phyloP scores from a whole-genome alignment of 2,797 vertebrate species.

The Anguilla pacifica region DNA sequence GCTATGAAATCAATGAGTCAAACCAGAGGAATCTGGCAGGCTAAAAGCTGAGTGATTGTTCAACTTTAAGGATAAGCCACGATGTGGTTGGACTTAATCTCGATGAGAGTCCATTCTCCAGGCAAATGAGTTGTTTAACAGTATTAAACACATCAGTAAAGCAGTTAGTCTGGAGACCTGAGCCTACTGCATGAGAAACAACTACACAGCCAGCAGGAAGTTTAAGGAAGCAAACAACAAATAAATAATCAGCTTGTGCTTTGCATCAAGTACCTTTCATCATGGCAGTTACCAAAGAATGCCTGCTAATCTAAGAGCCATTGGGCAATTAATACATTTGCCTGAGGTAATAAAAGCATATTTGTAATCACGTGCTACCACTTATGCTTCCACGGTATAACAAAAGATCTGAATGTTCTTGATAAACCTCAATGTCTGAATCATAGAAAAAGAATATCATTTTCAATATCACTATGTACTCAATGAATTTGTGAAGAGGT shows the following conservation, averaged over 20 bases:
- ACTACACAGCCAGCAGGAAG: no score
- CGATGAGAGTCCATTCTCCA: neutral
- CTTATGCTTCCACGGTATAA: neutral
- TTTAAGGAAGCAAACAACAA: neutral
- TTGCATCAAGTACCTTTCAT: conserved; percentile 37
- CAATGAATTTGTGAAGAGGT: neutral
- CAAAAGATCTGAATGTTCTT: neutral
- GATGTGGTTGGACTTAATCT: neutral
- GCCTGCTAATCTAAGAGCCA: conserved; percentile 27
- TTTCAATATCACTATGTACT: neutral
- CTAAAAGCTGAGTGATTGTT: neutral
- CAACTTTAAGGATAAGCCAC: neutral
- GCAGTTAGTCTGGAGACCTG: no score
- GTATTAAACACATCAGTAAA: neutral
- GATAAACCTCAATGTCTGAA: neutral
- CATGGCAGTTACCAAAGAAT: conserved; percentile 23
- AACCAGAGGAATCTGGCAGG: neutral
- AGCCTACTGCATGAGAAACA: no score
- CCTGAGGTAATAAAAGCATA: conserved; percentile 16
- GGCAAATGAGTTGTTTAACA: neutral
- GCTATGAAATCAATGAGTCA: neutral
- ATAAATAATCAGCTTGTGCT: conserved; percentile 32
- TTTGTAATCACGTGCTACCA: neutral
- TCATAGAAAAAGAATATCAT: neutral
- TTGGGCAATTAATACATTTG: conserved; percentile 31